Evolutionary conservation across 2,888 invertebrate species (phyloP).

Genomic region (Mythimna ferrago): DNA sequence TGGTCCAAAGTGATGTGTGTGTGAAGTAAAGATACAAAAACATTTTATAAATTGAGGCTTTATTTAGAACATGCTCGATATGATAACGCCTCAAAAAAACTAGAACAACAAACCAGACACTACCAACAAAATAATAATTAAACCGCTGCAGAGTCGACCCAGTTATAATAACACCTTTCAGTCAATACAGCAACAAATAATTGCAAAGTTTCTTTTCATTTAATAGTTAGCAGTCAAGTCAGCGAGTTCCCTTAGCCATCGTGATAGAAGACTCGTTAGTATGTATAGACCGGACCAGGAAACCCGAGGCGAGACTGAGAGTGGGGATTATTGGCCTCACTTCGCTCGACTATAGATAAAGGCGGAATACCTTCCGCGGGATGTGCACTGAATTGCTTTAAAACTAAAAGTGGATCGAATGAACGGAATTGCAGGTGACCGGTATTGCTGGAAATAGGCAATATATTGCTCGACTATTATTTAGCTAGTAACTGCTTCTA

Average conservation of each 20-base stretch:
- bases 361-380: constrained; percentile 46
- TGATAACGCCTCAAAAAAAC: neutral
- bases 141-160: neutral
- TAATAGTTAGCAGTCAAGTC: constrained; percentile 59
- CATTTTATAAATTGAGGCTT: neutral
- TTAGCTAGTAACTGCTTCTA: neutral
- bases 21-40: neutral
- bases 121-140: constrained; percentile 3
- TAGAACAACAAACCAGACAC: neutral
- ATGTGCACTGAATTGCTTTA: constrained; percentile 60
- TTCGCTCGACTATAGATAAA: constrained; percentile 54
- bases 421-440: constrained; percentile 39
- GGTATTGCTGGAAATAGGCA: neutral
- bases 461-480: constrained; percentile 9
- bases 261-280: constrained; percentile 59
- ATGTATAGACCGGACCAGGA: constrained; percentile 59
- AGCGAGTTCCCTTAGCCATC: constrained; percentile 37
- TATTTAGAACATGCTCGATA: neutral
- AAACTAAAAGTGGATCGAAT: constrained; percentile 48
- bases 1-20: neutral
- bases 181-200: constrained; percentile 18
- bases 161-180: neutral
- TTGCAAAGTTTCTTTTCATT: constrained; percentile 31
- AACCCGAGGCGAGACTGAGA: constrained; percentile 49
- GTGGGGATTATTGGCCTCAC: constrained; percentile 59